phyloP scores from a whole-genome alignment of 2,113 vertebrate species.

The Carassius gibelio region DNA sequence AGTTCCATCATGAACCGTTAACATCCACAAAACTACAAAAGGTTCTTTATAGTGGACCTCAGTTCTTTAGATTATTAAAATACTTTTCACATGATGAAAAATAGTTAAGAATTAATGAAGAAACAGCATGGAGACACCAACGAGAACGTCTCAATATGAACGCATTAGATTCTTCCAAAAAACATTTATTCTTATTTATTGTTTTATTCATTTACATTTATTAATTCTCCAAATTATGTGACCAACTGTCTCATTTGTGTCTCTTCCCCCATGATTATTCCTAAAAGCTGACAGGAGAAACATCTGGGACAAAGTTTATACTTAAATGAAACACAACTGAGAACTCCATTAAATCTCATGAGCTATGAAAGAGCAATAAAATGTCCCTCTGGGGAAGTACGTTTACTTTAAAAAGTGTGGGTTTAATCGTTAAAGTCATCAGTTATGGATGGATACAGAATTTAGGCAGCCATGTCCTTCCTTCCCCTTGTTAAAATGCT shows the following conservation, averaged over 20 bases:
- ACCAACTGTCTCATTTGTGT: background rate
- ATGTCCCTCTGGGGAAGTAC: background rate
- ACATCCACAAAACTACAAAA: background rate
- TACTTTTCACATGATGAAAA: background rate
- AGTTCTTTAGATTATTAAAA: background rate
- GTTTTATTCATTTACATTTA: background rate
- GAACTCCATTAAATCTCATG: conserved; percentile 11
- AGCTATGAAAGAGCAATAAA: conserved; percentile 25
- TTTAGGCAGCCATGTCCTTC: conserved; percentile 12
- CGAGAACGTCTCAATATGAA: background rate
- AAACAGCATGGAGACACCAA: background rate
- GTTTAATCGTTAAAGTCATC: conserved; percentile 29
- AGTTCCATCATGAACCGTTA: background rate
- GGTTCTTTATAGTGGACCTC: background rate
- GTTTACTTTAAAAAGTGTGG: conserved; percentile 21
- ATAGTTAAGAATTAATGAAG: background rate
- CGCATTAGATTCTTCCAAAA: background rate
- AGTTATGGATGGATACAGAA: conserved; percentile 29
- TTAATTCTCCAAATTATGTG: background rate
- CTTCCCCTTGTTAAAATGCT: conserved; percentile 31
- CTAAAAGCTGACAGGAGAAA: background rate
- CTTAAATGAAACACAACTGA: conserved; percentile 28
- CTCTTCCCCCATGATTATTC: background rate
- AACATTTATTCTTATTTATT: background rate
- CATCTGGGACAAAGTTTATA: conserved; percentile 28